phyloP scores from a whole-genome alignment of 1,140 invertebrate species.

The Daktulosphaira vitifoliae region DNA sequence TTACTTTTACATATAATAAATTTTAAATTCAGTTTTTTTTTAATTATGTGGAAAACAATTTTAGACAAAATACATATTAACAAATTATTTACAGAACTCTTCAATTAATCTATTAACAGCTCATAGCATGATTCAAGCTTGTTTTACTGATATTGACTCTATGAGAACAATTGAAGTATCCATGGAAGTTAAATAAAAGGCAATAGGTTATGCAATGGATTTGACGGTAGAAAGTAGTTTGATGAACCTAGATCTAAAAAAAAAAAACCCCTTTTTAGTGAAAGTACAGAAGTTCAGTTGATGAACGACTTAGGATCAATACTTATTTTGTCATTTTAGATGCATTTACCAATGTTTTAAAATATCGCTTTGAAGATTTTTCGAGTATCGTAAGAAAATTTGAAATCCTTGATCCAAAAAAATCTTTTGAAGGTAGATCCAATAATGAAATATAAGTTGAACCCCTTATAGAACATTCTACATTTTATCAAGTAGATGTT shows the following conservation, averaged over 20 bases:
- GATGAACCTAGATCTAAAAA: background rate
- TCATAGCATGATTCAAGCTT: background rate
- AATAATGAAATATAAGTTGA: background rate
- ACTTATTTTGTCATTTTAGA: background rate
- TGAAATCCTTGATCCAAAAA: conserved; percentile 1
- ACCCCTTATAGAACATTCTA: background rate
- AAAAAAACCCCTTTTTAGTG: background rate
- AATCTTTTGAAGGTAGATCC: background rate
- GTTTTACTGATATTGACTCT: background rate
- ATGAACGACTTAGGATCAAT: background rate
- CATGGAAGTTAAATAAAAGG: background rate
- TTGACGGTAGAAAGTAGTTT: background rate
- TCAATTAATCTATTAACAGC: background rate
- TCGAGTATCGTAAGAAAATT: background rate
- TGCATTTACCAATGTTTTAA: background rate
- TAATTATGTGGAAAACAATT: background rate
- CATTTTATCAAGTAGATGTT: background rate
- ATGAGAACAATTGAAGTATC: background rate
- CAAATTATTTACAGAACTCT: background rate
- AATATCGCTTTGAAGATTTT: too few species aligned
- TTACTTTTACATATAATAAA: background rate
- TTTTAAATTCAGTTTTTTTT: conserved; percentile 2
- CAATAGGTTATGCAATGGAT: background rate
- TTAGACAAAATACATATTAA: background rate
- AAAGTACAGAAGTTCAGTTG: background rate